phyloP scores from a whole-genome alignment of 2,888 invertebrate species.

The Gastracanthus pulcherrimus region DNA sequence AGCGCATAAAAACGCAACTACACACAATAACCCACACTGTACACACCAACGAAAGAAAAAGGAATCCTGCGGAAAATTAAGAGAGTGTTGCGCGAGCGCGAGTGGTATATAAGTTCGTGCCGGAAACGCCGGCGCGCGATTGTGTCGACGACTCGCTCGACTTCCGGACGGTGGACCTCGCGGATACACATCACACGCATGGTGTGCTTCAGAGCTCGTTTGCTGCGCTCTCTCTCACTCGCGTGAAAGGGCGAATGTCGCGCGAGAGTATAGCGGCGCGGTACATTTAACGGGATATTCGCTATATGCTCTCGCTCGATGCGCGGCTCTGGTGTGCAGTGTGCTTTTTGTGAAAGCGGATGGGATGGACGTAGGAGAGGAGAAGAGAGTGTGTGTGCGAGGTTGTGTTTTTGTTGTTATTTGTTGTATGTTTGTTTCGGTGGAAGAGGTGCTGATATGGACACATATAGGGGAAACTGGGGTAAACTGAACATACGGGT shows the following conservation, averaged over 20 bases:
- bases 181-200: background rate
- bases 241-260: slow-evolving; percentile 55
- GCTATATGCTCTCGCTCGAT: background rate
- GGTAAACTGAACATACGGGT: too few relatives aligned
- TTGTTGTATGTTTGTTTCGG: too few relatives aligned
- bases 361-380: too few relatives aligned
- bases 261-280: too few relatives aligned
- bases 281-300: slow-evolving; percentile 49
- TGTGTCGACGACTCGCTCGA: slow-evolving; percentile 20
- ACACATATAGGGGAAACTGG: too few relatives aligned
- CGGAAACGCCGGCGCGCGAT: slow-evolving; percentile 65
- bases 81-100: slow-evolving; percentile 60
- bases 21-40: too few relatives aligned
- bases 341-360: slow-evolving; percentile 23
- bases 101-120: slow-evolving; percentile 59
- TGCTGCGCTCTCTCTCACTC: too few relatives aligned
- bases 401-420: too few relatives aligned
- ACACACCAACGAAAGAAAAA: too few relatives aligned
- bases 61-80: background rate
- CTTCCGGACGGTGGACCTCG: slow-evolving; percentile 35
- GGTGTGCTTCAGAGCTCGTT: background rate
- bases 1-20: too few relatives aligned
- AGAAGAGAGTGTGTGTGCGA: too few relatives aligned
- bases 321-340: background rate
- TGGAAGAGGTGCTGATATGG: too few relatives aligned